These are phyloP conservation scores for Chrysotoxum bicinctum DNA, from an alignment of 2,888 invertebrate genomes.

Conservation along the genomic window DNA sequence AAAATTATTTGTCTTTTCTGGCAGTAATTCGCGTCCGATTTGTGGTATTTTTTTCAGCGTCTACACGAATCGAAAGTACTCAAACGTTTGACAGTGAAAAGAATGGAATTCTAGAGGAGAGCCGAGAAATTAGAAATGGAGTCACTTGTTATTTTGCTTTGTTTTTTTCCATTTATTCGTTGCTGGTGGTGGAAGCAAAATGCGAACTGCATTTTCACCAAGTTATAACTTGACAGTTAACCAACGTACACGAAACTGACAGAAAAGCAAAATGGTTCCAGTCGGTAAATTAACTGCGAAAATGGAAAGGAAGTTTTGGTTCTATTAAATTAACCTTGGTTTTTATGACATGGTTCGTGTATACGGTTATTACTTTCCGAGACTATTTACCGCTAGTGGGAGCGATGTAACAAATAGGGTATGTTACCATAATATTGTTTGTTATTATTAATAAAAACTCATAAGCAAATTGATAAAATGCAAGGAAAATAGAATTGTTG, in stretches of 20 bases:
- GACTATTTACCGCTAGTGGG: background rate
- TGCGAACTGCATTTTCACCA: background rate
- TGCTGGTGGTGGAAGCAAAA: background rate
- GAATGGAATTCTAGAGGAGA: slow-evolving; percentile 40
- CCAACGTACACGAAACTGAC: slow-evolving; percentile 14
- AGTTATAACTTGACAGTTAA: slow-evolving; percentile 54
- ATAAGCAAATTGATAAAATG: too few species aligned
- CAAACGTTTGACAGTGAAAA: slow-evolving; percentile 51
- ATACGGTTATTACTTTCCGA: background rate
- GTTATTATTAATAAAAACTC: too few species aligned
- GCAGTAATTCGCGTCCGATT: slow-evolving; percentile 64
- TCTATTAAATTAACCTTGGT: slow-evolving; percentile 28
- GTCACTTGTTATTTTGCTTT: slow-evolving; percentile 18
- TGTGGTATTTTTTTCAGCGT: slow-evolving; percentile 10
- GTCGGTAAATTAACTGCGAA: slow-evolving; percentile 27
- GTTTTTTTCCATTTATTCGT: background rate
- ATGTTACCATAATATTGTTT: too few species aligned
- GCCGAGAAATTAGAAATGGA: slow-evolving; percentile 44
- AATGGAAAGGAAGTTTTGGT: slow-evolving; percentile 25
- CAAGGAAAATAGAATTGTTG: too few species aligned
- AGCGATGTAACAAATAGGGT: background rate
- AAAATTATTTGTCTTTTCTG: slow-evolving; percentile 39
- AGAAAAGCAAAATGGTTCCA: slow-evolving; percentile 39
- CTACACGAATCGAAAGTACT: slow-evolving; percentile 51
- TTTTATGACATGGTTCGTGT: slow-evolving; percentile 1